A percentile compares a stretch with the other conserved stretches of the same genome.
Conservation (phyloP, 64 coral and sea anemone species). For the Montipora capricornis region DNA sequence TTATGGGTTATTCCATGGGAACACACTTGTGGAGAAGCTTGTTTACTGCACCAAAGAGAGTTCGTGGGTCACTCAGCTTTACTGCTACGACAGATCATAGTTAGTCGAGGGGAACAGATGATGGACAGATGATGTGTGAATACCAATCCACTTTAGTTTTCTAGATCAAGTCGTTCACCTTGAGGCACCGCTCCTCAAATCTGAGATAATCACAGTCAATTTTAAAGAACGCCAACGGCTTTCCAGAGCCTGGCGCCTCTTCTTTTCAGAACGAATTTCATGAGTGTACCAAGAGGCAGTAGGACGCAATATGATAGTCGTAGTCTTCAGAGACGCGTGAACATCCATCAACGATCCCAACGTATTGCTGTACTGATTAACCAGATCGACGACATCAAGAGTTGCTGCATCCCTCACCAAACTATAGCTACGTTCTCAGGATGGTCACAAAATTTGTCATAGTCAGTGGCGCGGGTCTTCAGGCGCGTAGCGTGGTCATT, state of each 20-base stretch:
- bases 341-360: constrained; percentile 7
- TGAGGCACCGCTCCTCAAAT: not conserved
- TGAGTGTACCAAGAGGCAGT: constrained; percentile 40
- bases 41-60: constrained; percentile 26
- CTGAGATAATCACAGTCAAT: not conserved
- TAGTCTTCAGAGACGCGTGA: constrained; percentile 49
- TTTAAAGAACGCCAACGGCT: constrained; percentile 4
- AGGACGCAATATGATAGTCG: constrained; percentile 42
- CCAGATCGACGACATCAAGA: constrained; percentile 19
- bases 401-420: not conserved
- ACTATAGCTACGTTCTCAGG: not conserved
- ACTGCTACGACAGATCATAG: not conserved
- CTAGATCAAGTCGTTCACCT: constrained; percentile 28
- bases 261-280: constrained; percentile 59
- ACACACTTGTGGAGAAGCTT: not conserved
- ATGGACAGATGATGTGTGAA: constrained; percentile 28
- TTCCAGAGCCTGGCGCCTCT: constrained; percentile 4
- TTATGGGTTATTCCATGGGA: not conserved
- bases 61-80: not conserved
- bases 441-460: not conserved
- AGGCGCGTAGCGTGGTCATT: too few species aligned
- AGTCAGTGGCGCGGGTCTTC: not conserved
- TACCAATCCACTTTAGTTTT: constrained; percentile 50
- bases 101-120: too few species aligned
- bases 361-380: constrained; percentile 53